Conservation (phyloP, 2,113 vertebrate genomes). For the Phodopus roborovskii region DNA sequence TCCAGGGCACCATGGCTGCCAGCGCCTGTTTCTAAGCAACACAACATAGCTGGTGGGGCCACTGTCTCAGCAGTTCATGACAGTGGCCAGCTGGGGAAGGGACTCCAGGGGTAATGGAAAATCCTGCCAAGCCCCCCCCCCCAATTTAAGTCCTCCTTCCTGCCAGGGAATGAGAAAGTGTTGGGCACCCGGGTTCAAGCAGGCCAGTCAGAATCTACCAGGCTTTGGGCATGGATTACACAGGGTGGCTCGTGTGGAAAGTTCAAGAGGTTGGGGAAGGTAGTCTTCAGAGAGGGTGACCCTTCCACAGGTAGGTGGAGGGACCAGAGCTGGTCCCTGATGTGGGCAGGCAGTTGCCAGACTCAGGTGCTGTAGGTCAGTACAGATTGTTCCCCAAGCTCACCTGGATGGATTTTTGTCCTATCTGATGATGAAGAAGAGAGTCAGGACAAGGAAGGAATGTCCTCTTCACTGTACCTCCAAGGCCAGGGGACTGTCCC, state of each 20-base stretch:
- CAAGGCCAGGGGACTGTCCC: background rate
- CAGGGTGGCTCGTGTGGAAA: background rate
- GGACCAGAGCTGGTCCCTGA: background rate
- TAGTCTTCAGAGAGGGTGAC: background rate
- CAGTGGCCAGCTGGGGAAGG: background rate
- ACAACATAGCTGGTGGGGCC: background rate
- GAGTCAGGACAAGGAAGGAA: background rate
- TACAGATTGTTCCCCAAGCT: background rate
- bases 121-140: background rate
- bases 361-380: background rate
- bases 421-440: background rate
- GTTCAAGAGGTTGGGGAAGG: background rate
- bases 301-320: background rate
- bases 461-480: background rate
- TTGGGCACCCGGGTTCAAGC: background rate
- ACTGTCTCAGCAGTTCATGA: no score
- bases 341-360: accelerated
- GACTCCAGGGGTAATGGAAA: background rate
- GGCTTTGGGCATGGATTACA: background rate
- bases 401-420: background rate
- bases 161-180: background rate
- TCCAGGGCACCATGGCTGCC: background rate
- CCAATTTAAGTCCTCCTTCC: background rate
- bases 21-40: background rate
- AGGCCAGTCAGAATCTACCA: background rate